phyloP scores from a whole-genome alignment of 2,888 invertebrate species.

The Ormia ochracea region DNA sequence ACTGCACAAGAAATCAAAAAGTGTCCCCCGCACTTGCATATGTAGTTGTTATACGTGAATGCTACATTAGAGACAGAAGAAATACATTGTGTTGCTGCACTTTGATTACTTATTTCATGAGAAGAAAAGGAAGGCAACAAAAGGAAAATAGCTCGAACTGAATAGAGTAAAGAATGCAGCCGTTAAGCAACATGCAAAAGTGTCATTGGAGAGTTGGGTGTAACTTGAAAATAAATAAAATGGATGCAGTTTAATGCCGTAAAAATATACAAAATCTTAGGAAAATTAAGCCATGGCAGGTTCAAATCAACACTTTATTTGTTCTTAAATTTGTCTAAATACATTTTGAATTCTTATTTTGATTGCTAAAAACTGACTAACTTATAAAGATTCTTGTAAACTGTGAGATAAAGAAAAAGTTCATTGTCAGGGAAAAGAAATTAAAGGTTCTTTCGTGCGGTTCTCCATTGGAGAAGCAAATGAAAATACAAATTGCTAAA shows the following conservation, averaged over 20 bases:
- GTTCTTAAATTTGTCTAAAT: no score
- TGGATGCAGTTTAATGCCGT: not conserved
- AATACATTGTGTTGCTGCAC: not conserved
- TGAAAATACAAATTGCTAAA: no score
- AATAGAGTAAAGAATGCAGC: not conserved
- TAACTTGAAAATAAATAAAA: not conserved
- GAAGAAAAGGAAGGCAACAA: not conserved
- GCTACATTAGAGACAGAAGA: conserved; percentile 25
- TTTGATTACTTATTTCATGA: conserved; percentile 21
- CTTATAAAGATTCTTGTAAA: no score
- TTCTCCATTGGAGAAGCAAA: no score
- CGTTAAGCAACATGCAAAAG: not conserved
- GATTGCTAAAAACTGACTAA: no score
- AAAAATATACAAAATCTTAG: not conserved
- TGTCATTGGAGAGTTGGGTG: not conserved
- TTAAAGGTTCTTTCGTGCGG: no score
- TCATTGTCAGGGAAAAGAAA: no score
- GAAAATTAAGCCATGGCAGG: not conserved
- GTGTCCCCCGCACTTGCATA: not conserved
- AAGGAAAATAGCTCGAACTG: no score
- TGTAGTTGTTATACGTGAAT: not conserved
- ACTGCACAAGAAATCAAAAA: not conserved
- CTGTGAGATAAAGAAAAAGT: no score
- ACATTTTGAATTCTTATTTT: no score
- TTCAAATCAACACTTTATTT: no score